These are phyloP conservation scores for Opisthograptis luteolata DNA, from an alignment of 2,888 invertebrate species.

Conservation along the genomic window DNA sequence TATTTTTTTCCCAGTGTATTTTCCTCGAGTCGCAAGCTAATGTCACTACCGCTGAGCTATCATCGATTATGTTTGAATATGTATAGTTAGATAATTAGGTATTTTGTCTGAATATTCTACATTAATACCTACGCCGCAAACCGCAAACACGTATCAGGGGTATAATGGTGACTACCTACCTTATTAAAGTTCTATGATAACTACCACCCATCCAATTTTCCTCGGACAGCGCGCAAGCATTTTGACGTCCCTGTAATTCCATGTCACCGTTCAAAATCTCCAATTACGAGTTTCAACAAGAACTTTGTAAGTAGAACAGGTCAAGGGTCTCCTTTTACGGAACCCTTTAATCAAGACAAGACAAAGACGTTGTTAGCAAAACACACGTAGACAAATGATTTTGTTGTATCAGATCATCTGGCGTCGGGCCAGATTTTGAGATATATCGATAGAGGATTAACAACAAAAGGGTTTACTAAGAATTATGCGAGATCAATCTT, in stretches of 20 bases:
- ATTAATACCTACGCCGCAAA: not conserved
- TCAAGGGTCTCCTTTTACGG: conserved; percentile 15
- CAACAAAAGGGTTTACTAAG: conserved; percentile 9
- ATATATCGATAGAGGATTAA: conserved; percentile 31
- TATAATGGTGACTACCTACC: not conserved
- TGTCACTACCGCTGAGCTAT: too few relatives aligned
- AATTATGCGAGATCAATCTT: conserved; percentile 19
- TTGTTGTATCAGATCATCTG: conserved; percentile 27
- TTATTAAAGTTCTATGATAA: too few relatives aligned
- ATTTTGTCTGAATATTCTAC: too few relatives aligned
- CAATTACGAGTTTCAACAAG: conserved; percentile 1
- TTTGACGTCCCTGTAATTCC: not conserved
- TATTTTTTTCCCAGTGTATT: too few relatives aligned
- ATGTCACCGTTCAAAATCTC: too few relatives aligned
- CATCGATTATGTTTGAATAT: too few relatives aligned
- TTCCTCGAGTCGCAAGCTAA: too few relatives aligned
- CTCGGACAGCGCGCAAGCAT: too few relatives aligned
- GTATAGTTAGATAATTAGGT: too few relatives aligned
- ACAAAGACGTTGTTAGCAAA: conserved; percentile 29
- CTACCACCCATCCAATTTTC: too few relatives aligned
- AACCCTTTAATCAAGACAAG: conserved; percentile 33
- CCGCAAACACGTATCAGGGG: not conserved
- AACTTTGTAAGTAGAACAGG: not conserved
- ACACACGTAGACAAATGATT: conserved; percentile 28
- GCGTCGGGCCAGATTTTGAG: conserved; percentile 30